A percentile compares a stretch with the other conserved stretches of the same genome.
Conservation (phyloP, 1,140 invertebrate species). For the Diabrotica virgifera region DNA sequence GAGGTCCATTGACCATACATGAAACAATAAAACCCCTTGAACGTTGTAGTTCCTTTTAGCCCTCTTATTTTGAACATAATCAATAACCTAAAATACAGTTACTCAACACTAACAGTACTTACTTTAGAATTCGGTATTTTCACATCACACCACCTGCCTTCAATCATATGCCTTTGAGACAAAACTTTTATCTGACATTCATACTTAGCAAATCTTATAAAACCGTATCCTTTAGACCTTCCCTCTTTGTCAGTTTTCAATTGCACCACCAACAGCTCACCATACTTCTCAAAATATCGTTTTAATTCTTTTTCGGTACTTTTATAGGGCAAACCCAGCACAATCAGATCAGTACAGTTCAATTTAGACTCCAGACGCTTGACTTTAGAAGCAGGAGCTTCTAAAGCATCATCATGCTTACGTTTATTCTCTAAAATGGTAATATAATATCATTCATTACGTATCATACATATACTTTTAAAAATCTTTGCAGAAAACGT, state of each 20-base stretch:
- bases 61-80: too few relatives aligned
- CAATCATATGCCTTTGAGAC: slow-evolving; percentile 89
- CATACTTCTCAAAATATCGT: slow-evolving; percentile 94
- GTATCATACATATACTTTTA: too few relatives aligned
- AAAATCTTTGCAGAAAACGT: too few relatives aligned
- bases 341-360: slow-evolving; percentile 95
- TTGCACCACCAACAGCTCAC: slow-evolving; percentile 94
- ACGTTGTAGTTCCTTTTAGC: too few relatives aligned
- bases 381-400: slow-evolving; percentile 86
- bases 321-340: slow-evolving; percentile 95
- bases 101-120: slow-evolving; percentile 39
- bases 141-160: slow-evolving; percentile 95
- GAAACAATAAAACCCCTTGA: too few relatives aligned
- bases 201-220: slow-evolving; percentile 90
- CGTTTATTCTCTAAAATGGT: slow-evolving; percentile 84
- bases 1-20: too few relatives aligned
- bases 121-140: slow-evolving; percentile 88
- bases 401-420: slow-evolving; percentile 90
- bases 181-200: slow-evolving; percentile 84
- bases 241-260: slow-evolving; percentile 94
- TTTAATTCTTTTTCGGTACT: slow-evolving; percentile 93
- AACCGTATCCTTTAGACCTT: slow-evolving; percentile 96
- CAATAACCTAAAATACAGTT: too few relatives aligned
- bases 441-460: background rate
- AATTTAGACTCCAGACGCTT: slow-evolving; percentile 87